phyloP scores from a whole-genome alignment of 2,113 vertebrate genomes.

The Scomber scombrus region DNA sequence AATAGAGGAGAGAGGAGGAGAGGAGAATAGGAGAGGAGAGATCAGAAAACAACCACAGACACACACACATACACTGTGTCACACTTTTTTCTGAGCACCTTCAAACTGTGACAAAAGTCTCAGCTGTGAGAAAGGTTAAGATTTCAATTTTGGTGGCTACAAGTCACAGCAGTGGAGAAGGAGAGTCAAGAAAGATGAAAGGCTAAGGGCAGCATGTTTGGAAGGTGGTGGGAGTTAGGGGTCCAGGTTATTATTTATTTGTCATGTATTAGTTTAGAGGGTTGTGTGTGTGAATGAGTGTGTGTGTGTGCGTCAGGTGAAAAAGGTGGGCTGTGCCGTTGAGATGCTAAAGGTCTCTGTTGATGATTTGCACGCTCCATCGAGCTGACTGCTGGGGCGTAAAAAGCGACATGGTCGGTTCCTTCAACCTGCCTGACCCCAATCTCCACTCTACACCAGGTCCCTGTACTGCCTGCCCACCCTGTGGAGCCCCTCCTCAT shows the following conservation, averaged over 20 bases:
- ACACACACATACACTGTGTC: constrained; percentile 29
- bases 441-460: constrained; percentile 85
- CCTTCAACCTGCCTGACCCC: constrained; percentile 85
- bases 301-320: constrained; percentile 53
- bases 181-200: constrained; percentile 46
- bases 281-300: constrained; percentile 29
- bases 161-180: constrained; percentile 55
- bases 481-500: constrained; percentile 67
- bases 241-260: constrained; percentile 74
- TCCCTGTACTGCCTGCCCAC: constrained; percentile 69
- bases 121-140: constrained; percentile 83
- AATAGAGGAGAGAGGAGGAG: constrained; percentile 62
- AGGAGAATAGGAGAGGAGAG: constrained; percentile 30
- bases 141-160: constrained; percentile 71
- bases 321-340: constrained; percentile 55
- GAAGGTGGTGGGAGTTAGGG: constrained; percentile 30
- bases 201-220: constrained; percentile 43
- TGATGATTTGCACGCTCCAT: constrained; percentile 86
- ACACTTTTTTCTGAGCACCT: constrained; percentile 37
- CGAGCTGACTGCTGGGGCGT: constrained; percentile 76
- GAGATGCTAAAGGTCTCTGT: constrained; percentile 84
- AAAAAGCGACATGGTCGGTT: constrained; percentile 83
- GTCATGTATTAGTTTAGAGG: constrained; percentile 65
- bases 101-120: constrained; percentile 79
- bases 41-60: constrained; percentile 53